Evolutionary conservation across 2,113 vertebrate genomes (phyloP), one percentile per base, ranked within the genome.

Genomic region (Coptodon rendalli): DNA sequence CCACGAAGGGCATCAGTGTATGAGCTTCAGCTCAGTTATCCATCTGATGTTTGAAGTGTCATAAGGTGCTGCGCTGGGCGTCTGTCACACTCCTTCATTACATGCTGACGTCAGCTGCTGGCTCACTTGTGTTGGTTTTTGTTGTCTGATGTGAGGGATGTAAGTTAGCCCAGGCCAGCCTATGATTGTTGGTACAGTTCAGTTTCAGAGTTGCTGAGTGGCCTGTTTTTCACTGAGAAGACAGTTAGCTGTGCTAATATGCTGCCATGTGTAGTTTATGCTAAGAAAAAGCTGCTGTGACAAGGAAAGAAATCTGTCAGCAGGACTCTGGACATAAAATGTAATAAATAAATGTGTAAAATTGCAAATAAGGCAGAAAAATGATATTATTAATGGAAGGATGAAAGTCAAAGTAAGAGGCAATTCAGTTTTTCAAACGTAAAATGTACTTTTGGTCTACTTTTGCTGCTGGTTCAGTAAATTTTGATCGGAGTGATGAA

Each of bases 111-210:
- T 81, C 50, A 71, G 2, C 57, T 68, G 19, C 6, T 57, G 31
- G 10, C n/a, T 68, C 52, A 48, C n/a, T 16, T 66, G 19, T 54
- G 52, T 76, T 89, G 61, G 31, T 80, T 76, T 43, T 9, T 87
- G 34, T 89, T 83, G 90, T 90, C 88, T 89, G 82, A 90, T 27
- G 6, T 50, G 61, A 86, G 40, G 40, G 59, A 13, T 16, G 29
- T 79, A 83, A 87, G 87, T 89, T 88, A 61, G 56, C 19, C 40
- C 29, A 34, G 10, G 11, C 40, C 29, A 92, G 27, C 61, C 48
- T 76, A 43, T 89, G 63, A 88, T 90, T 92, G 63, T 36, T 86
- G 81, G 40, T 82, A 61, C 66, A 63, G 24, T 38, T 68, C 38
- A 79, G 50, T 22, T 56, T 57, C 34, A 83, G 24, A 89, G 79